A percentile compares a stretch with the other conserved stretches of the same genome.
Evolutionary conservation across 2,113 vertebrate genomes (phyloP).

Genomic region (Cichladusa arquata): DNA sequence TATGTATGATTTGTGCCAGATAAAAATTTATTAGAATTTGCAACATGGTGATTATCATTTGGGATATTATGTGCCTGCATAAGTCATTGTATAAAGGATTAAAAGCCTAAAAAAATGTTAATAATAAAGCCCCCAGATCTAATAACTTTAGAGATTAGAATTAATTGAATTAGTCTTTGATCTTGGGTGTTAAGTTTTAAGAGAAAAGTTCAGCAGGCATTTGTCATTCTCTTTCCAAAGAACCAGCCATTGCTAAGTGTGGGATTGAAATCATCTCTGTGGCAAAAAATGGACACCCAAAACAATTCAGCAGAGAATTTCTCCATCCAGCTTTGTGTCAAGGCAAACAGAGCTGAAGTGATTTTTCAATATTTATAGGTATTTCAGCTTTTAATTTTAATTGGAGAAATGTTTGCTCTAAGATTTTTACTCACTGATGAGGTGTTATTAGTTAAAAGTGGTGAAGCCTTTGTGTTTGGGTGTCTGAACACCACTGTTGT

Average conservation of each 20-base stretch:
- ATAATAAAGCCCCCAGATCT: conserved; percentile 53
- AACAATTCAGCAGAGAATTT: background rate
- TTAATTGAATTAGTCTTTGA: conserved; percentile 73
- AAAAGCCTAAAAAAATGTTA: conserved; percentile 64
- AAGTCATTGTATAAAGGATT: conserved; percentile 60
- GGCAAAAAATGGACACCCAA: background rate
- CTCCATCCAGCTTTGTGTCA: background rate
- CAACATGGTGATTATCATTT: conserved; percentile 47
- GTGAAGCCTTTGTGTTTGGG: background rate
- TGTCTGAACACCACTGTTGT: background rate
- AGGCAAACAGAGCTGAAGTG: background rate
- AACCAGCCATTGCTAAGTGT: background rate
- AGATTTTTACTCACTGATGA: background rate
- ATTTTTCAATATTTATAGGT: background rate
- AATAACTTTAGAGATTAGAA: conserved; percentile 65
- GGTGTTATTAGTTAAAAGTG: background rate
- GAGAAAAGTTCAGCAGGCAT: conserved; percentile 26
- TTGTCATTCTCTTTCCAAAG: background rate
- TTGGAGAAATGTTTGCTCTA: background rate
- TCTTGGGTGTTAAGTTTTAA: conserved; percentile 51
- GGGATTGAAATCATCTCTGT: background rate
- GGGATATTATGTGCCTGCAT: conserved; percentile 13
- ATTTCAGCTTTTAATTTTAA: background rate
- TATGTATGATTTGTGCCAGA: conserved; percentile 41
- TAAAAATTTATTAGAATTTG: conserved; percentile 60